Conservation (phyloP, 2,797 vertebrate genomes). For the Girardinus metallicus region DNA sequence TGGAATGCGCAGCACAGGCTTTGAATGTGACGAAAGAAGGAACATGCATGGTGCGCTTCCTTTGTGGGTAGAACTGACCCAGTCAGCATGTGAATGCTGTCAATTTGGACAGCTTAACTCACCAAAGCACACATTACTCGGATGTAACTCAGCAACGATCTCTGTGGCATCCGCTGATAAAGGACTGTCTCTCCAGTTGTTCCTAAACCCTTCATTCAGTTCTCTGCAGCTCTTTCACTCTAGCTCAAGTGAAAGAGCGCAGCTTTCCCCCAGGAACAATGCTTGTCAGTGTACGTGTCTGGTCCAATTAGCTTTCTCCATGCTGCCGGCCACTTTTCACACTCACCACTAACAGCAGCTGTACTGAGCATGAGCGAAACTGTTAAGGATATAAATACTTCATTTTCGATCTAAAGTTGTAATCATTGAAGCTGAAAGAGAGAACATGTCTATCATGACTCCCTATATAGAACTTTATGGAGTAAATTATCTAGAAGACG, state of each 20-base stretch:
- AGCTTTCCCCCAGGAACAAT: slow-evolving; percentile 25
- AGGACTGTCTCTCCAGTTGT: not conserved
- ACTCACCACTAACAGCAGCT: slow-evolving; percentile 46
- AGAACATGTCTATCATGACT: slow-evolving; percentile 15
- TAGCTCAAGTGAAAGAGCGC: slow-evolving; percentile 3
- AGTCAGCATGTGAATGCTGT: slow-evolving; percentile 6
- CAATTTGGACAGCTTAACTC: slow-evolving; percentile 11
- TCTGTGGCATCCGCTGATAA: slow-evolving; percentile 5
- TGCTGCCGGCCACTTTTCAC: slow-evolving; percentile 37
- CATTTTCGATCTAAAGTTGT: slow-evolving; percentile 41
- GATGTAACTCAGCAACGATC: slow-evolving; percentile 22
- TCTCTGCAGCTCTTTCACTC: slow-evolving; percentile 17
- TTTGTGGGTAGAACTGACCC: slow-evolving; percentile 8
- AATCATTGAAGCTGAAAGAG: slow-evolving; percentile 10
- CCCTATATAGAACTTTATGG: slow-evolving; percentile 8
- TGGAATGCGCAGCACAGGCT: slow-evolving; percentile 11
- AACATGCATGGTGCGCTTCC: not conserved
- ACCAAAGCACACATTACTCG: slow-evolving; percentile 4
- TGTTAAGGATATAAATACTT: slow-evolving; percentile 20
- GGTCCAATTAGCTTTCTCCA: slow-evolving; percentile 32
- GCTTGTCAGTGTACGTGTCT: slow-evolving; percentile 20
- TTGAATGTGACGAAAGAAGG: not conserved
- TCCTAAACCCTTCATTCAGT: slow-evolving; percentile 13
- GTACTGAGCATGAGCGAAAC: slow-evolving; percentile 30
- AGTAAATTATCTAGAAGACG: slow-evolving; percentile 21